These are phyloP conservation scores for Atlantisia rogersi DNA, from an alignment of 2,113 vertebrate species.

Conservation along the genomic window DNA sequence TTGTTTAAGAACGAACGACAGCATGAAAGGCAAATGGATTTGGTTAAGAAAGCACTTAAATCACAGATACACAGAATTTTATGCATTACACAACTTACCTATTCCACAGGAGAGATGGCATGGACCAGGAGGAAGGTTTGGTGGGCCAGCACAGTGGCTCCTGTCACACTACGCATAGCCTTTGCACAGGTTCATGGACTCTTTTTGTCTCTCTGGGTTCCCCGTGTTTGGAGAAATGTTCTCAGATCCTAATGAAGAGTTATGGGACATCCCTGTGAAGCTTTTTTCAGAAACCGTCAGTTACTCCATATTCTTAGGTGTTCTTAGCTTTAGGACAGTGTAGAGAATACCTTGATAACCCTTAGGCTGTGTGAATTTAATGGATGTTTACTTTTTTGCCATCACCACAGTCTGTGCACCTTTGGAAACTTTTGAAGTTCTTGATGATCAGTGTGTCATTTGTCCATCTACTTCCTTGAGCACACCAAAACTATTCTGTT, in stretches of 20 bases:
- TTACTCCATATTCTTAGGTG: neutral
- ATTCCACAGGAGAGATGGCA: neutral
- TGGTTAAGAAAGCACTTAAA: neutral
- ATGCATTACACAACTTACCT: neutral
- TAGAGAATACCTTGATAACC: neutral
- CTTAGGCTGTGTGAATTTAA: neutral
- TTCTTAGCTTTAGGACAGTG: neutral
- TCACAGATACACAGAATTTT: neutral
- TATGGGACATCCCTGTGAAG: neutral
- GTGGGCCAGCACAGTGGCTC: neutral
- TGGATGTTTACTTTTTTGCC: neutral
- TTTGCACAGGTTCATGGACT: rapidly evolving
- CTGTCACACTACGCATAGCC: neutral
- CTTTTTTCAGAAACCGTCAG: neutral
- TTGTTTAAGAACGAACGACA: neutral
- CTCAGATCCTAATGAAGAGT: neutral
- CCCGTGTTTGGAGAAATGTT: neutral
- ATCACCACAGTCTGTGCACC: neutral
- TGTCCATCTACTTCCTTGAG: neutral
- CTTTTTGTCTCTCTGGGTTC: neutral
- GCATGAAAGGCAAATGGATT: neutral
- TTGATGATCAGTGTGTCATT: neutral
- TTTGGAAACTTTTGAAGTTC: neutral
- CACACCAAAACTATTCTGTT: neutral
- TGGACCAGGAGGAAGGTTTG: neutral